These are phyloP conservation scores for Coptodon rendalli DNA, from an alignment of 2,113 vertebrate genomes.

Conservation along the genomic window DNA sequence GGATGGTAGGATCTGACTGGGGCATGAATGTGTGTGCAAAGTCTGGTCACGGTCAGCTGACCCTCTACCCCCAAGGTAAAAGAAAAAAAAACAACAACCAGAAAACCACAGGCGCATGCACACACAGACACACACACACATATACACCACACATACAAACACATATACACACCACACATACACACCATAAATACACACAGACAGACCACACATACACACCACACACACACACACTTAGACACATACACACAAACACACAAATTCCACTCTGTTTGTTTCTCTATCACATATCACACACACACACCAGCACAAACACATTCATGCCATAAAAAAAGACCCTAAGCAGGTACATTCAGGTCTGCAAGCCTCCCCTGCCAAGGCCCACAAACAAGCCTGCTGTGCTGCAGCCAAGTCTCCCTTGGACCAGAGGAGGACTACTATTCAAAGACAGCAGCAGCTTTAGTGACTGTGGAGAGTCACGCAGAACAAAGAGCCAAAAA, in stretches of 20 bases:
- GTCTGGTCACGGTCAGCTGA: conserved; percentile 15
- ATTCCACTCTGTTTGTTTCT: background rate
- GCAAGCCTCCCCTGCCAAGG: conserved; percentile 7
- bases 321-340: background rate
- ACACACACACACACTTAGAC: background rate
- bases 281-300: background rate
- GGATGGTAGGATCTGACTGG: background rate
- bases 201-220: background rate
- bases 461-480: conserved; percentile 12
- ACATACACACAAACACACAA: background rate
- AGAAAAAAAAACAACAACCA: background rate
- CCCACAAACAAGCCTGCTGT: conserved; percentile 35
- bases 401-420: conserved; percentile 17
- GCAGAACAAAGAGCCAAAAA: conserved; percentile 23
- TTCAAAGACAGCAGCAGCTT: conserved; percentile 39
- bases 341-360: conserved; percentile 18
- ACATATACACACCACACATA: background rate
- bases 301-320: background rate
- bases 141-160: background rate
- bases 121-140: background rate
- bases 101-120: background rate
- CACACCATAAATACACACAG: background rate
- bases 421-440: conserved; percentile 19
- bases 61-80: background rate
- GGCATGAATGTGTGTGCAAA: background rate